Evolutionary conservation across 2,113 vertebrate genomes (phyloP), one percentile per base, ranked within the genome.

Genomic region (Hydrochoerus hydrochaeris): DNA sequence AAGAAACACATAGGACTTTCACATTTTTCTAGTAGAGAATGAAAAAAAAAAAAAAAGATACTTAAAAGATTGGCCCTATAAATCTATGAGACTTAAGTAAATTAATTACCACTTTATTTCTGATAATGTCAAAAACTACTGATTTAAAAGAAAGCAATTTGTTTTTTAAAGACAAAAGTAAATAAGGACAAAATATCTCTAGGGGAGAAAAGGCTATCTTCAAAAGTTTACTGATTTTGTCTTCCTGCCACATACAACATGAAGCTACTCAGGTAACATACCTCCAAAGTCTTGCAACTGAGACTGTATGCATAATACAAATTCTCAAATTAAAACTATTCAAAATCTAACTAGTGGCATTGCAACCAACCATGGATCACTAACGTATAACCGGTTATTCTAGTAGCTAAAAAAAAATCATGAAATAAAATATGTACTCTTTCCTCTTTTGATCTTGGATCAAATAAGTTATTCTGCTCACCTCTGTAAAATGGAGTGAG

Each of bases 61-160:
- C 71, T 57, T 82, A 38, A 95, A 77, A 94, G 22, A 95, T 63
- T 28, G 87, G 58, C 10, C 32, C 35, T 82, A 91, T 16, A 80
- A 35, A 94, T 62, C 60, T 93, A 84, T 30, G 58, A 73, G 78
- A 35, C 60, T 92, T 77, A 80, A 94, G 67, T 89, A 90, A 91
- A 83, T 78, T 85, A 95, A 81, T n/a, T 91, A 85, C 38, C 16
- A 96, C 26, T 92, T 95, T 52, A 95, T n/a, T 92, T 92, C 44
- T 91, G 46, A 5, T 77, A 86, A 57, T 41, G 19, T 54, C 10
- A 95, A 80, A 90, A 77, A 69, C 38, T 83, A 91, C 1, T 60
- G 30, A 88, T 67, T 85, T 92, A n/a, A 83, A 78, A 97, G 13
- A 95, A 96, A 94, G 58, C 5, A 96, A 87, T 84, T 75, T 88